Evolutionary conservation across 2,113 vertebrate species (phyloP), one percentile per base, ranked within the genome.

Genomic region (Sceloporus undulatus): DNA sequence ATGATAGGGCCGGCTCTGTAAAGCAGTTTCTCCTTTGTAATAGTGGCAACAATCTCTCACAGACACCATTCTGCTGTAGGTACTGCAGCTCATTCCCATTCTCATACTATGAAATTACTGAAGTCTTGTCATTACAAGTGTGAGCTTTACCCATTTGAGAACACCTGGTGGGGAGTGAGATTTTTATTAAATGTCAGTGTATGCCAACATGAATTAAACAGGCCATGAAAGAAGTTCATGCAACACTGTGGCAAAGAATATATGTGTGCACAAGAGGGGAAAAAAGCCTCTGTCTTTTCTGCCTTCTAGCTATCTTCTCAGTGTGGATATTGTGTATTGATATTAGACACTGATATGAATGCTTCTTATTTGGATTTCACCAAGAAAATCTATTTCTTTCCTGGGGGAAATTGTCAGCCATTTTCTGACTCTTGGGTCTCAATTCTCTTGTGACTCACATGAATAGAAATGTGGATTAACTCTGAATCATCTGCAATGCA

Each of bases 191-290:
- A 95, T 79, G 90, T 95, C 95, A 95, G 91, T 91, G 93, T 91
- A 95, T 96, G 95, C 95, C 92, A 96, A 92, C 94, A 94, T 92
- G 90, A 93, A 96, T 97, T 96, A 96, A 97, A 95, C 92, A 95
- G 93, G 90, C 91, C 90, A 96, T 96, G 86, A 95, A 89, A 94
- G 91, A 94, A 94, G 95, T 90, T 82, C 5, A 10, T 90, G 91
- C 93, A 94, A 97, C 91, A 83, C 89, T 94, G 82, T 85, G 92
- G 88, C 75, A 93, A 95, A 92, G 79, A 68, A 81, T 91, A 77
- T 84, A 89, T 89, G 88, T 84, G 90, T 88, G 87, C 89, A 93
- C 84, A 94, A 62, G 59, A 18, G 56, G 10, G 11, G 59, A 14
- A 4, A 93, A 90, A 90, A 85, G 91, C 91, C 85, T 94, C 86